phyloP scores from a whole-genome alignment of 2,888 invertebrate genomes.

The Scrobipalpa atriplicella region DNA sequence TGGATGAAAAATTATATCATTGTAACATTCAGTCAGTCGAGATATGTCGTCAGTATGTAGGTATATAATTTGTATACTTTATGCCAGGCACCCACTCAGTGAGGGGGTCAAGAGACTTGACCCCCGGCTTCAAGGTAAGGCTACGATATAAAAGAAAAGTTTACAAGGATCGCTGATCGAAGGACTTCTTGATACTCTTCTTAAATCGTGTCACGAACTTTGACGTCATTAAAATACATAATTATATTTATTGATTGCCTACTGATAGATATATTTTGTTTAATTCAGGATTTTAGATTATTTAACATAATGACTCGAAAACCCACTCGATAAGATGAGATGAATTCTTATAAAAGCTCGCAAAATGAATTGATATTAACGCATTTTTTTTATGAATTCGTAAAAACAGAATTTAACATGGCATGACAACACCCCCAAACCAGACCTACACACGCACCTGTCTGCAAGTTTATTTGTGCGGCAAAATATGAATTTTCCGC shows the following conservation, averaged over 20 bases:
- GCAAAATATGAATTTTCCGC: conserved; percentile 22
- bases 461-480: neutral
- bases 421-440: too few relatives aligned
- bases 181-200: neutral
- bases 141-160: neutral
- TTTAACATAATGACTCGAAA: too few relatives aligned
- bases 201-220: neutral
- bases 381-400: too few relatives aligned
- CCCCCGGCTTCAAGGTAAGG: neutral
- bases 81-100: neutral
- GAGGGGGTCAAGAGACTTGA: conserved; percentile 12
- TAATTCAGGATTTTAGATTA: neutral
- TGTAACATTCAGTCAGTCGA: too few relatives aligned
- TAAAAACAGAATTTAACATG: too few relatives aligned
- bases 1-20: too few relatives aligned
- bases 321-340: too few relatives aligned
- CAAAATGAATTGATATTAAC: too few relatives aligned
- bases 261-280: neutral
- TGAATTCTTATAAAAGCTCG: too few relatives aligned
- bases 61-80: neutral
- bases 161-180: neutral
- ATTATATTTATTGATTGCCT: neutral
- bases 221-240: neutral
- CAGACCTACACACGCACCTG: neutral
- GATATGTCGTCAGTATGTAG: too few relatives aligned